phyloP scores from a whole-genome alignment of 2,797 vertebrate species.

The Intellagama lesueurii region DNA sequence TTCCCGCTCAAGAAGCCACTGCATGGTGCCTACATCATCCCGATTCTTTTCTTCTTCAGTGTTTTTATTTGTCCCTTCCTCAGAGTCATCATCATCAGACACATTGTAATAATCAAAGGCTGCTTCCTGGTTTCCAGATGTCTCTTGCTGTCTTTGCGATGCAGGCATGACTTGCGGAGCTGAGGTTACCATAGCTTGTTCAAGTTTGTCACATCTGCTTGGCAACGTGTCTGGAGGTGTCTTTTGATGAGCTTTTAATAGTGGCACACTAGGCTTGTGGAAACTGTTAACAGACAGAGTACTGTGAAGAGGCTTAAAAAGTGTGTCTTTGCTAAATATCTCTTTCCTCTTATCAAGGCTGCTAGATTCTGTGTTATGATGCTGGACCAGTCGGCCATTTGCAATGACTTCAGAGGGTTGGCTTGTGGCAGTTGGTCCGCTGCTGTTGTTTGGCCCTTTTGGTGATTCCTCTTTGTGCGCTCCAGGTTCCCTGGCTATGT shows the following conservation, averaged over 20 bases:
- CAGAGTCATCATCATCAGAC: constrained; percentile 94
- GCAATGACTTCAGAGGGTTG: constrained; percentile 84
- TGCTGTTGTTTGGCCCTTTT: constrained; percentile 84
- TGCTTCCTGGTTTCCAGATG: constrained; percentile 85
- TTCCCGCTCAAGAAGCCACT: constrained; percentile 96
- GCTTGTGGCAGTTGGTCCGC: constrained; percentile 72
- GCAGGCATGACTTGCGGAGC: constrained; percentile 83
- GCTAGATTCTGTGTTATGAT: constrained; percentile 86
- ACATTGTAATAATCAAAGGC: constrained; percentile 98
- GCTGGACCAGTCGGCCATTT: constrained; percentile 89
- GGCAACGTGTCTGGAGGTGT: constrained; percentile 86
- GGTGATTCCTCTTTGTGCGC: constrained; percentile 91
- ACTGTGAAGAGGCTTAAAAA: constrained; percentile 95
- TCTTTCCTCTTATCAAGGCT: constrained; percentile 94
- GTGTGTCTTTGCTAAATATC: constrained; percentile 95
- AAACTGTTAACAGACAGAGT: constrained; percentile 93
- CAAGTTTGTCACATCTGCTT: constrained; percentile 89
- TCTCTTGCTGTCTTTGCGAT: constrained; percentile 87
- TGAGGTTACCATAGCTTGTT: constrained; percentile 87
- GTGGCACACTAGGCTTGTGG: constrained; percentile 89
- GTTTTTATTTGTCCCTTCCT: constrained; percentile 91
- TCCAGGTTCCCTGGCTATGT: constrained; percentile 86
- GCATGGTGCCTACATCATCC: constrained; percentile 93
- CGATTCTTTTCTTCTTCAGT: constrained; percentile 85
- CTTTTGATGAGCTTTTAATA: constrained; percentile 94